These are phyloP conservation scores for Eristalis intricaria DNA, from an alignment of 2,888 invertebrate species.

Conservation along the genomic window DNA sequence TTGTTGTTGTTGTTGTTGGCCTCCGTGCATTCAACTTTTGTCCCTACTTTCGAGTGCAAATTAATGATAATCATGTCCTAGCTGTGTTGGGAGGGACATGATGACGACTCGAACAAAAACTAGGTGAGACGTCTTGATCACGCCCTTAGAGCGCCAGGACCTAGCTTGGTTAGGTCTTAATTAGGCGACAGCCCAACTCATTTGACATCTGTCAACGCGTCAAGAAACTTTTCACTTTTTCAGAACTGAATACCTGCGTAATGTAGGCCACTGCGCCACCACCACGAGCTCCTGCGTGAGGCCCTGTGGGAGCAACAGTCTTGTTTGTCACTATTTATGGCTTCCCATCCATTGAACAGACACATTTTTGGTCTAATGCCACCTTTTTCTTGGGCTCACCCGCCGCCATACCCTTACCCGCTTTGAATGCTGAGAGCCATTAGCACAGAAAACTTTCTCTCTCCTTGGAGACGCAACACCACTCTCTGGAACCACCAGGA, in stretches of 20 bases:
- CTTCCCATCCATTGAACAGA: constrained; percentile 35
- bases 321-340: constrained; percentile 50
- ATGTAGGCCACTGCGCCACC: no score
- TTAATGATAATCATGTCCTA: constrained; percentile 26
- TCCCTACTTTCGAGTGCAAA: constrained; percentile 34
- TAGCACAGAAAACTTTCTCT: constrained; percentile 54
- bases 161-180: constrained; percentile 52
- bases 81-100: background rate
- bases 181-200: constrained; percentile 28
- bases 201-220: constrained; percentile 60
- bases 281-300: background rate
- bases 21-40: constrained; percentile 26
- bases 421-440: constrained; percentile 65
- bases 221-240: constrained; percentile 42
- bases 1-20: constrained; percentile 19
- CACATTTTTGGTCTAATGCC: background rate
- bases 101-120: no score
- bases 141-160: no score
- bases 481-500: background rate
- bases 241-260: background rate
- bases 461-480: constrained; percentile 1
- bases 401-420: background rate
- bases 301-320: constrained; percentile 25
- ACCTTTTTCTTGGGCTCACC: background rate
- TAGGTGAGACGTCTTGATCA: background rate